phyloP scores from a whole-genome alignment of 2,113 vertebrate genomes.

The Natator depressus region DNA sequence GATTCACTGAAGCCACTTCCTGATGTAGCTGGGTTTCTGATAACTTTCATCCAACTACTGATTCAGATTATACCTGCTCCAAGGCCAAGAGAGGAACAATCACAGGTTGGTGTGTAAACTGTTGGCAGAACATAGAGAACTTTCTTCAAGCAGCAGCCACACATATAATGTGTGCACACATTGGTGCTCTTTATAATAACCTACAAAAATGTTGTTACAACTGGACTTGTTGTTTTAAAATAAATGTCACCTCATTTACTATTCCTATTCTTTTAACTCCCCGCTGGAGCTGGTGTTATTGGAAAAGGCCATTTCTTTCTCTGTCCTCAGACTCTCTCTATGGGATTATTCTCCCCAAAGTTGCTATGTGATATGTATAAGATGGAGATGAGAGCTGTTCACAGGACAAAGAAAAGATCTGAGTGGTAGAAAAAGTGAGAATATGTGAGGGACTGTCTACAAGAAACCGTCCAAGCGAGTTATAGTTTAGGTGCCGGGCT shows the following conservation, averaged over 20 bases:
- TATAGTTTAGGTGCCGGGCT: not conserved
- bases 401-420: not conserved
- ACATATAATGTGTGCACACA: not conserved
- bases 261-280: not conserved
- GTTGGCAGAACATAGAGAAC: not conserved
- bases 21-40: not conserved
- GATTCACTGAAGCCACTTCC: fast-evolving
- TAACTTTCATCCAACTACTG: not conserved
- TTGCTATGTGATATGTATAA: not conserved
- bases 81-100: not conserved
- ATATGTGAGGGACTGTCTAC: not conserved
- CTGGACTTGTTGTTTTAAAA: not conserved
- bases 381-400: not conserved
- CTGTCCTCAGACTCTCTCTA: not conserved
- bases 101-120: not conserved
- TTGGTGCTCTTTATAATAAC: not conserved
- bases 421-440: not conserved
- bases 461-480: not conserved
- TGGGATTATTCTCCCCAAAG: not conserved
- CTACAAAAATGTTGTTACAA: not conserved
- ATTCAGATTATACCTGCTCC: fast-evolving
- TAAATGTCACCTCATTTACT: not conserved
- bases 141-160: not conserved
- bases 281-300: not conserved
- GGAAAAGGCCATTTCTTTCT: not conserved